Base-by-base conservation (phyloP, 2,797 vertebrate genomes). In the Rhabdomys pumilio region DNA sequence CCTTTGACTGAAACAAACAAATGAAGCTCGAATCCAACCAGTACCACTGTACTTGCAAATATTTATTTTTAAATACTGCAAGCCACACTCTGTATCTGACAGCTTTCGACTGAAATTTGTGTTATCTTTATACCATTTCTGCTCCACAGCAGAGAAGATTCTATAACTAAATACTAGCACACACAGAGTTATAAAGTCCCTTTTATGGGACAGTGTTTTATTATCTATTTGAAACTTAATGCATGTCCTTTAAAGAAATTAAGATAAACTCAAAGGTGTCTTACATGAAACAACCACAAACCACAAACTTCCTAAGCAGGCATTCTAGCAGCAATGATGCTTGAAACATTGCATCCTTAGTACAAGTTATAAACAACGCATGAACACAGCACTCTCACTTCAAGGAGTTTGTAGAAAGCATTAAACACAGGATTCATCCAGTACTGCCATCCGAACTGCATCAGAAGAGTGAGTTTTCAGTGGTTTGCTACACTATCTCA, bases 91-190 rank as follows among this genome's bases (percentile, higher is more conserved):
- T 96, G 97, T 88, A 96, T 95, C 80, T 98, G 96, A 95, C 93
- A 95, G 88, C 96, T 98, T 97, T 96, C 87, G 97, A 91, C 89
- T 98, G 96, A 97, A 98, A 97, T 97, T 97, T 96, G 97, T 97
- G 96, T 76, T 75, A 59, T 97, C 97, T 57, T 98, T 97, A 97
- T 96, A 94, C 79, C 0, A 0, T 96, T 98, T 94, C 83, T 97
- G 89, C 47, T 72, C 85, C 89, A 75, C 19, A 61, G 20, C 88
- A 29, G 61, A 47, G 38, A 88, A 88, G 63, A 87, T 73, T 93
- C 84, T 8, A 2, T 75, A 95, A 77, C 91, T 89, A 93, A 11
- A 85, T 87, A 65, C 47, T 73, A 77, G 31, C 76, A 26, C 84
- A 86, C 76, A 50, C 94, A 29, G 57, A 81, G 41, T 81, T 89